Conservation (phyloP, 2,113 vertebrate species). For the Tamias sibiricus region DNA sequence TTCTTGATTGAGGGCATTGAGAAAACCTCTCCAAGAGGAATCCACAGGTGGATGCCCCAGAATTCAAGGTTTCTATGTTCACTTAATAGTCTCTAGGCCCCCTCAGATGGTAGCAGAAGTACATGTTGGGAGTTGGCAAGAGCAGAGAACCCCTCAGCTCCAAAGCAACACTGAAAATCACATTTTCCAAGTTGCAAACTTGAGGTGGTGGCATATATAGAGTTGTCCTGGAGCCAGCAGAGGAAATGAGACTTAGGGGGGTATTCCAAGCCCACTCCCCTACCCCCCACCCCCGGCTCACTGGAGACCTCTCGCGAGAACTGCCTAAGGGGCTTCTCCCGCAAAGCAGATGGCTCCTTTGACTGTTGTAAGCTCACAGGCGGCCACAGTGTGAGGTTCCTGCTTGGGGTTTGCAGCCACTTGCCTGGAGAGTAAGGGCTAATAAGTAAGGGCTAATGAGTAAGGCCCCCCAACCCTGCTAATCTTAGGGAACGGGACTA, state of each 20-base stretch:
- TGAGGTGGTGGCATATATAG: background rate
- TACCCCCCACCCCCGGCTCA: background rate
- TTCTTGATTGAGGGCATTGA: background rate
- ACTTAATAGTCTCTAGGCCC: background rate
- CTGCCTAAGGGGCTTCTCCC: background rate
- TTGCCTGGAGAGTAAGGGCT: background rate
- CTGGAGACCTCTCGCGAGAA: background rate
- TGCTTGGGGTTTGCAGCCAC: background rate
- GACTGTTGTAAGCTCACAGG: background rate
- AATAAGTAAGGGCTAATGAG: no score
- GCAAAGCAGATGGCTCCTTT: background rate
- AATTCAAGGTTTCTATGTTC: slow-evolving; percentile 53
- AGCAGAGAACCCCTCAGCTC: background rate
- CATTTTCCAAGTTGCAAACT: background rate
- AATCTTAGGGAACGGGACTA: background rate
- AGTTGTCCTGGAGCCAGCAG: slow-evolving; percentile 27
- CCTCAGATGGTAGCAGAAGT: background rate
- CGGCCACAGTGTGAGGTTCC: background rate
- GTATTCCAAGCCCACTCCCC: background rate
- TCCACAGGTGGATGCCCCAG: background rate
- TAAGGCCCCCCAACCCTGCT: background rate
- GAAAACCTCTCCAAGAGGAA: slow-evolving; percentile 4
- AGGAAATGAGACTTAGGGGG: background rate
- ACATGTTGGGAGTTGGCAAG: background rate
- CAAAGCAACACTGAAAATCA: background rate